Percentiles rank a stretch among this genome's conserved stretches.
These are phyloP conservation scores for Lissonota sp. DNA, from an alignment of 2,888 invertebrate species.

Conservation along the genomic window DNA sequence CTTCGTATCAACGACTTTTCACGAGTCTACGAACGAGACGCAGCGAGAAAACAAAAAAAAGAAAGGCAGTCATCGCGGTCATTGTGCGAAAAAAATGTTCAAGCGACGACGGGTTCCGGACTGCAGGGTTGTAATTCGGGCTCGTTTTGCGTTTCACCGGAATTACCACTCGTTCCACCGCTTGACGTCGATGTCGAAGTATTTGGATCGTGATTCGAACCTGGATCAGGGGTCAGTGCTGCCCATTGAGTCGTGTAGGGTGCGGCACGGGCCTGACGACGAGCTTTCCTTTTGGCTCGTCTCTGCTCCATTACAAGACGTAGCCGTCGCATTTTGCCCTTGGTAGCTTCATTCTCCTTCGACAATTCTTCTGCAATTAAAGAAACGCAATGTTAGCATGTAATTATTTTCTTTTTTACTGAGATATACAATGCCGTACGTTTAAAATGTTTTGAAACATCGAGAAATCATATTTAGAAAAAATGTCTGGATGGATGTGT, in stretches of 20 bases:
- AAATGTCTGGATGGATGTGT: too few species aligned
- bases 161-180: conserved; percentile 68
- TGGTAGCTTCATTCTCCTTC: conserved; percentile 91
- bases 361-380: conserved; percentile 84
- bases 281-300: conserved; percentile 87
- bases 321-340: conserved; percentile 94
- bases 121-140: conserved; percentile 81
- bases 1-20: background rate
- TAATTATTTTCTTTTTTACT: too few species aligned
- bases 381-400: too few species aligned
- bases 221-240: conserved; percentile 82
- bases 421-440: too few species aligned
- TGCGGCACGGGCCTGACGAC: conserved; percentile 90
- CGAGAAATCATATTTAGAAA: too few species aligned
- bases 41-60: background rate
- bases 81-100: conserved; percentile 60
- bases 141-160: conserved; percentile 79
- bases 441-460: too few species aligned
- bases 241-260: conserved; percentile 87
- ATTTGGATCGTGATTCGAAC: conserved; percentile 78
- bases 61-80: background rate
- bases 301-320: conserved; percentile 96
- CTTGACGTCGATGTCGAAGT: conserved; percentile 75
- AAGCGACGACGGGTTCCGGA: conserved; percentile 82
- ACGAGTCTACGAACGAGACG: too few species aligned